phyloP scores from a whole-genome alignment of 2,888 invertebrate genomes.

The Mamestra brassicae region DNA sequence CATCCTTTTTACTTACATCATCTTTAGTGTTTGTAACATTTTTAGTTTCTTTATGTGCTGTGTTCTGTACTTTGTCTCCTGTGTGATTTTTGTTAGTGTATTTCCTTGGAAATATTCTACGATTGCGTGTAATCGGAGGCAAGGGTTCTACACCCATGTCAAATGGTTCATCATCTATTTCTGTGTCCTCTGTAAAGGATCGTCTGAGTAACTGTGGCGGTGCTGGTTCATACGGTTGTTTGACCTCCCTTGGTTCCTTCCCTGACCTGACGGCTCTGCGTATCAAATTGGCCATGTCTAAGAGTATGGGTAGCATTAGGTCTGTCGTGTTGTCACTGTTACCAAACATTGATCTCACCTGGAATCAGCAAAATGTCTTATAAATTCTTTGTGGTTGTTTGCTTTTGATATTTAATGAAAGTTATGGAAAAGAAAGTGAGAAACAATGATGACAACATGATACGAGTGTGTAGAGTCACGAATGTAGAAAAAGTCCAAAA shows the following conservation, averaged over 20 bases:
- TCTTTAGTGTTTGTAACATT: slow-evolving; percentile 66
- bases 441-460: slow-evolving; percentile 27
- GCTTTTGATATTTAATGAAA: slow-evolving; percentile 13
- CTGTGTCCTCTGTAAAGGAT: slow-evolving; percentile 81
- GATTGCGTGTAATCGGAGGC: slow-evolving; percentile 64
- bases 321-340: slow-evolving; percentile 90
- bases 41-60: slow-evolving; percentile 58
- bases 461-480: slow-evolving; percentile 1
- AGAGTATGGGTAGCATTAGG: slow-evolving; percentile 92
- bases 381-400: slow-evolving; percentile 38
- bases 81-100: slow-evolving; percentile 66
- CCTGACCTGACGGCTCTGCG: slow-evolving; percentile 87
- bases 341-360: slow-evolving; percentile 92
- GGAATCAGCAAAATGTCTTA: slow-evolving; percentile 72
- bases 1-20: slow-evolving; percentile 72
- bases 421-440: slow-evolving; percentile 10
- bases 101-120: slow-evolving; percentile 76
- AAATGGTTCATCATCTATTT: slow-evolving; percentile 79
- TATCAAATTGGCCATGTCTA: slow-evolving; percentile 92
- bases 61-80: slow-evolving; percentile 69
- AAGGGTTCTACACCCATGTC: slow-evolving; percentile 74
- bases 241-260: slow-evolving; percentile 81
- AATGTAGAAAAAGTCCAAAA: slow-evolving; percentile 20
- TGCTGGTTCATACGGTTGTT: slow-evolving; percentile 67
- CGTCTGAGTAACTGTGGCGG: slow-evolving; percentile 81